phyloP scores from a whole-genome alignment of 2,113 vertebrate species.

The Natator depressus region DNA sequence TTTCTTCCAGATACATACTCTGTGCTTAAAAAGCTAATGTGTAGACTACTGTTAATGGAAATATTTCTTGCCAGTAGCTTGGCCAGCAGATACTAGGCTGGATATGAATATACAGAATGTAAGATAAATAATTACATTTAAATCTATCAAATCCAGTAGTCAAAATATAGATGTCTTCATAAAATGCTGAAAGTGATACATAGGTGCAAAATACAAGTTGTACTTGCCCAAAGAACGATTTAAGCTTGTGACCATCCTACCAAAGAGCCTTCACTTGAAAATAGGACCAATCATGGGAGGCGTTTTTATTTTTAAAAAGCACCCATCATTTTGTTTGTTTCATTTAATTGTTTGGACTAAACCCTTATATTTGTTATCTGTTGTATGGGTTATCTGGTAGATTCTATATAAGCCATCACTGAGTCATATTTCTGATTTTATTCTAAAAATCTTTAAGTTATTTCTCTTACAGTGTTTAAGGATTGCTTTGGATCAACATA shows the following conservation, averaged over 20 bases:
- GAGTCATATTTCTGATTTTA: background rate
- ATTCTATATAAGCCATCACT: background rate
- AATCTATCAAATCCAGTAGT: background rate
- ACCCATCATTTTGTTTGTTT: background rate
- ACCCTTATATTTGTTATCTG: background rate
- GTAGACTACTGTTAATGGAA: background rate
- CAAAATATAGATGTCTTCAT: background rate
- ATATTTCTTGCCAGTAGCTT: background rate
- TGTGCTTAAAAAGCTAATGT: slow-evolving; percentile 4
- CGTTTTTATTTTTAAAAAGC: background rate
- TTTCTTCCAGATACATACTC: slow-evolving; percentile 28
- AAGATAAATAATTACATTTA: background rate
- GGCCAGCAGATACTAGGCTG: background rate
- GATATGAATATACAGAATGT: background rate
- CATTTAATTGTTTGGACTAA: background rate
- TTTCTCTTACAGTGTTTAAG: background rate
- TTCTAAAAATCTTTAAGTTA: background rate
- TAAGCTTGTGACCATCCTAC: background rate
- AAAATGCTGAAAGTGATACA: background rate
- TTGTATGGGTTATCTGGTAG: background rate
- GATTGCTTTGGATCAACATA: background rate
- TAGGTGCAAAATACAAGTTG: background rate
- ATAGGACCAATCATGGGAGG: rapidly evolving
- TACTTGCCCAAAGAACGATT: background rate
- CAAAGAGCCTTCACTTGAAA: background rate